Percentiles rank a stretch among this genome's conserved stretches.
phyloP scores from a whole-genome alignment of 1,140 invertebrate genomes.

The Himalopsyche phryganea region DNA sequence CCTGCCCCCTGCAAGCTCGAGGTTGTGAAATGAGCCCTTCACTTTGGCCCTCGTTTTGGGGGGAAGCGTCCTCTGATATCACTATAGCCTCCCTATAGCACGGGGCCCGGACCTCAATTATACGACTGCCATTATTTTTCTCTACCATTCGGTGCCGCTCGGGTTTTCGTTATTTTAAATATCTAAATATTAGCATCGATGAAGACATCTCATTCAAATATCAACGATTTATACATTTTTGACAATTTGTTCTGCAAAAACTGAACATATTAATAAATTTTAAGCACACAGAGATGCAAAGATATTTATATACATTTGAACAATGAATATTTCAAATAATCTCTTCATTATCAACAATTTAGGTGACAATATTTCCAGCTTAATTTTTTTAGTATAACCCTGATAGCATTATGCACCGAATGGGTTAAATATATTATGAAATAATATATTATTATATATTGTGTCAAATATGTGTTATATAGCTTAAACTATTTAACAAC shows the following conservation, averaged over 20 bases:
- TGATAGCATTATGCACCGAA: no score
- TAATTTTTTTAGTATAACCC: no score
- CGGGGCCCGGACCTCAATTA: slow-evolving; percentile 10
- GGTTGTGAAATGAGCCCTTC: slow-evolving; percentile 33
- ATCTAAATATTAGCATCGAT: background rate
- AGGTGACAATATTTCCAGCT: no score
- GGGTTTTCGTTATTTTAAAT: background rate
- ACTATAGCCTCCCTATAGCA: slow-evolving; percentile 22
- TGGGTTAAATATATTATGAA: slow-evolving; percentile 13
- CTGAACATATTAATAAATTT: background rate
- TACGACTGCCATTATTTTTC: slow-evolving; percentile 15
- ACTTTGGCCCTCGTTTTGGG: slow-evolving; percentile 16
- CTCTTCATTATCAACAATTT: no score
- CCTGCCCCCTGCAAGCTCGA: slow-evolving; percentile 13
- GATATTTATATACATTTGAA: no score
- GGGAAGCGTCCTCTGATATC: slow-evolving; percentile 4
- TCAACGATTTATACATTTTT: background rate
- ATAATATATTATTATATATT: slow-evolving; percentile 12
- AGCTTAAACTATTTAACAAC: slow-evolving; percentile 24
- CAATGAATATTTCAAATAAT: no score
- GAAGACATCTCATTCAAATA: background rate
- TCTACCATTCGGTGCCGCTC: slow-evolving; percentile 8
- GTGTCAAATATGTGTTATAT: slow-evolving; percentile 28
- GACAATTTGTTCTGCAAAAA: background rate
- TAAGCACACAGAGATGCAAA: no score